phyloP scores from a whole-genome alignment of 2,797 vertebrate genomes.

The Hypotaenidia okinawae region DNA sequence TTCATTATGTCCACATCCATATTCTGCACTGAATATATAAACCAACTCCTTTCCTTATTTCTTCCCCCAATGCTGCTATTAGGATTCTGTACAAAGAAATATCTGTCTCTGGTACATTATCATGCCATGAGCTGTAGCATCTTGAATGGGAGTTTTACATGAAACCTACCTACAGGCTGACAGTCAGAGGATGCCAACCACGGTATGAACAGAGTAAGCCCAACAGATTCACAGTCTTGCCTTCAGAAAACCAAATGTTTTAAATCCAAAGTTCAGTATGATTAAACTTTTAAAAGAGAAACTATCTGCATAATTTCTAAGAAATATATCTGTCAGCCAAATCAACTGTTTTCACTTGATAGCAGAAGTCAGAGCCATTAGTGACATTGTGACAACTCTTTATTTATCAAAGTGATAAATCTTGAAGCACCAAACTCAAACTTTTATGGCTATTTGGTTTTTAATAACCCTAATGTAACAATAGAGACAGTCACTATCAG shows the following conservation, averaged over 20 bases:
- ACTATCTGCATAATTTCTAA: neutral
- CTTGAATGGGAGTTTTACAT: neutral
- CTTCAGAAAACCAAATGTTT: neutral
- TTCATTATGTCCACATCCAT: neutral
- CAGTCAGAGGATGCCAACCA: neutral
- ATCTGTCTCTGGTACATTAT: neutral
- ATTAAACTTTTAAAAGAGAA: neutral
- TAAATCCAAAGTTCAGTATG: neutral
- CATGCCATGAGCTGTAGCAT: accelerated
- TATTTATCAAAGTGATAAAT: neutral
- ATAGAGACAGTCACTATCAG: neutral
- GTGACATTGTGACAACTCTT: neutral
- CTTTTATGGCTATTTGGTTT: neutral
- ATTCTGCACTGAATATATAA: neutral
- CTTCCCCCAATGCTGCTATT: neutral
- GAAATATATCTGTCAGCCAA: neutral
- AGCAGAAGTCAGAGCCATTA: neutral
- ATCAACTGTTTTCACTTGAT: neutral
- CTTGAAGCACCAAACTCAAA: neutral
- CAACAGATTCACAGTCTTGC: neutral
- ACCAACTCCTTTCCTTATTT: neutral
- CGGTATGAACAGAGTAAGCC: neutral
- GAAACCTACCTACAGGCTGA: neutral
- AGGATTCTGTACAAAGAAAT: neutral
- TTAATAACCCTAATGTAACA: neutral